Conservation (phyloP, 2,113 vertebrate species). For the Pollimyrus isidori region DNA sequence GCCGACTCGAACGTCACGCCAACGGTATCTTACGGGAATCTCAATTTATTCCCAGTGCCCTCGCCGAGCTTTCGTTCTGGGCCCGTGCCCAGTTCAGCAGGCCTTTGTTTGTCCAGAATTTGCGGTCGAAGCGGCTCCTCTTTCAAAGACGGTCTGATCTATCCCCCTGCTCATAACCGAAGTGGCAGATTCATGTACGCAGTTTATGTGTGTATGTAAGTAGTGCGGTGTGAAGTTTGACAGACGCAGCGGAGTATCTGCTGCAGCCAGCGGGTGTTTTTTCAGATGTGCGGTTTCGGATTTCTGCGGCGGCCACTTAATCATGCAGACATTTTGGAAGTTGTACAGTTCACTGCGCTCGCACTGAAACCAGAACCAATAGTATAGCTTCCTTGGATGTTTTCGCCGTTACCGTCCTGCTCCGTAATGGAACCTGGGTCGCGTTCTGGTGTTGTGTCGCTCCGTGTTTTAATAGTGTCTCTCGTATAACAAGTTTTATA, state of each 20-base stretch:
- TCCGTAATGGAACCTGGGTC: conserved; percentile 21
- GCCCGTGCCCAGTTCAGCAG: background rate
- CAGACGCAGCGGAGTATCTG: background rate
- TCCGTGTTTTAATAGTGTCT: conserved; percentile 50
- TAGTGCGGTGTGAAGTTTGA: background rate
- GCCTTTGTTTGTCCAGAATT: background rate
- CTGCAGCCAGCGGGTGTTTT: background rate
- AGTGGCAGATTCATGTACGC: background rate
- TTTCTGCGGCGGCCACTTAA: background rate
- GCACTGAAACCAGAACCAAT: background rate
- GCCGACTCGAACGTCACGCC: background rate
- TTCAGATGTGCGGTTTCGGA: background rate
- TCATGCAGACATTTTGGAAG: background rate
- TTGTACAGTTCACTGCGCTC: background rate
- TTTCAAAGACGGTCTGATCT: background rate
- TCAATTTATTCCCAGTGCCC: background rate
- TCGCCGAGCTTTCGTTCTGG: background rate
- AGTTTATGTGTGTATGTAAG: background rate
- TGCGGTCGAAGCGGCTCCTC: background rate
- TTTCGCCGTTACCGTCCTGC: conserved; percentile 40
- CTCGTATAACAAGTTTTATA: conserved; percentile 53
- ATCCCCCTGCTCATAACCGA: background rate
- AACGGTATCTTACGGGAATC: too few species aligned
- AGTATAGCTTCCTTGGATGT: background rate
- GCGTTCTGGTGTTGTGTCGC: conserved; percentile 47